Percentiles rank a stretch among this genome's conserved stretches.
These are phyloP conservation scores for Epirrhoe alternata DNA, from an alignment of 2,888 invertebrate species.

Conservation along the genomic window DNA sequence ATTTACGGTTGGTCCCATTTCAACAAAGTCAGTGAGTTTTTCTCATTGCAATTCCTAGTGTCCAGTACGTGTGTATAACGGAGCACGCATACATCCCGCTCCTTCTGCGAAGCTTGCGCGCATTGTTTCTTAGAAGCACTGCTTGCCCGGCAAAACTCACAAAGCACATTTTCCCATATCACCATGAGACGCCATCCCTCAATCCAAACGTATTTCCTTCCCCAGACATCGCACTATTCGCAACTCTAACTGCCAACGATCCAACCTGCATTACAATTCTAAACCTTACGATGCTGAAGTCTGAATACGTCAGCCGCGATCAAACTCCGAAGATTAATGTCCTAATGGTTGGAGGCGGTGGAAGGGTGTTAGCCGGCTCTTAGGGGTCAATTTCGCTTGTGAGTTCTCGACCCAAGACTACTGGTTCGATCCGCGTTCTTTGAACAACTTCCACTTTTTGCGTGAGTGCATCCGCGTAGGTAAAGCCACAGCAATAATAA, in stretches of 20 bases:
- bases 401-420: constrained; percentile 51
- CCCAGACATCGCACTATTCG: constrained; percentile 59
- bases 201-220: constrained; percentile 69
- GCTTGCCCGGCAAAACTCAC: constrained; percentile 64
- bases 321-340: constrained; percentile 64
- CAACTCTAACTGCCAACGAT: constrained; percentile 56
- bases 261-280: constrained; percentile 55
- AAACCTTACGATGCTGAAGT: constrained; percentile 63
- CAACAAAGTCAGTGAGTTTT: constrained; percentile 78
- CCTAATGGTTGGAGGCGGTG: constrained; percentile 61
- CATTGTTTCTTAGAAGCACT: constrained; percentile 81
- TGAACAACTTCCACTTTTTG: constrained; percentile 79
- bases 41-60: constrained; percentile 77
- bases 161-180: constrained; percentile 66
- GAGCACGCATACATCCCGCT: constrained; percentile 69
- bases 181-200: constrained; percentile 69
- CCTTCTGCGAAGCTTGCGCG: constrained; percentile 76
- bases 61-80: constrained; percentile 70
- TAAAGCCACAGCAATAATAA: constrained; percentile 72
- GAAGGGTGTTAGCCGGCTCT: constrained; percentile 61
- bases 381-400: constrained; percentile 68
- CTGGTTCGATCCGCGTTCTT: constrained; percentile 81
- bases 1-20: constrained; percentile 72
- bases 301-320: constrained; percentile 57
- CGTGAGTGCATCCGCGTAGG: constrained; percentile 69